A percentile compares a stretch with the other conserved stretches of the same genome.
phyloP scores from a whole-genome alignment of 2,888 invertebrate species.

The Orthosia gothica region DNA sequence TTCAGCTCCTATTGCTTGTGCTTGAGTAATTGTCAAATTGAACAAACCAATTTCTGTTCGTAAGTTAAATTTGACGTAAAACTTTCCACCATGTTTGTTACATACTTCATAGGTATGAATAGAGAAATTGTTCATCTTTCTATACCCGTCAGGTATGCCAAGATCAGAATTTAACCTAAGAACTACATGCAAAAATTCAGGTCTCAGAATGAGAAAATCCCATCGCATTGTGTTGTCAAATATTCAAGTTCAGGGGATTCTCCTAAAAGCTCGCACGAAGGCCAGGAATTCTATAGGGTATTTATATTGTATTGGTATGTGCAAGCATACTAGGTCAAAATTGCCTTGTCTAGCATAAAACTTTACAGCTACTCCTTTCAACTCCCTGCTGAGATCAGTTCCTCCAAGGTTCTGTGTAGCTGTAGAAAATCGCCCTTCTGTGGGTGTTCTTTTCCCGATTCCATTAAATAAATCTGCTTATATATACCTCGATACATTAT shows the following conservation, averaged over 20 bases:
- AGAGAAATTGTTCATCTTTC: conserved; percentile 97
- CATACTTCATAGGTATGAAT: conserved; percentile 97
- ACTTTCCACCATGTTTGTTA: conserved; percentile 93
- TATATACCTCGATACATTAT: too few relatives aligned
- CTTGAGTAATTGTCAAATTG: conserved; percentile 91
- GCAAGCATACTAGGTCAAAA: conserved; percentile 79
- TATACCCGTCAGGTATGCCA: conserved; percentile 96
- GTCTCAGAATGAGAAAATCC: conserved; percentile 88
- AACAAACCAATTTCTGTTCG: conserved; percentile 96
- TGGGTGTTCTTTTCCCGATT: too few relatives aligned
- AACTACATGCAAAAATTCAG: conserved; percentile 94
- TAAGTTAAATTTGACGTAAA: conserved; percentile 97
- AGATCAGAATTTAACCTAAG: conserved; percentile 95
- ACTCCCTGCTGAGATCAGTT: conserved; percentile 83
- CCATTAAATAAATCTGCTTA: too few relatives aligned
- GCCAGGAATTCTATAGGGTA: conserved; percentile 89
- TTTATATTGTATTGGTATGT: conserved; percentile 90
- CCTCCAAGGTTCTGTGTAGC: conserved; percentile 93
- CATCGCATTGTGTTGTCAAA: conserved; percentile 80
- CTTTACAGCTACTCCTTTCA: conserved; percentile 85
- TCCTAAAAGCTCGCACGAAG: conserved; percentile 89
- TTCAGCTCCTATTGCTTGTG: conserved; percentile 93
- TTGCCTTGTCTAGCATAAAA: conserved; percentile 75
- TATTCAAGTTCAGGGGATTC: conserved; percentile 90
- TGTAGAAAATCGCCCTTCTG: conserved; percentile 91